A percentile compares a stretch with the other conserved stretches of the same genome.
Conservation (phyloP, 2,113 vertebrate genomes). For the Australoheros scitulus region DNA sequence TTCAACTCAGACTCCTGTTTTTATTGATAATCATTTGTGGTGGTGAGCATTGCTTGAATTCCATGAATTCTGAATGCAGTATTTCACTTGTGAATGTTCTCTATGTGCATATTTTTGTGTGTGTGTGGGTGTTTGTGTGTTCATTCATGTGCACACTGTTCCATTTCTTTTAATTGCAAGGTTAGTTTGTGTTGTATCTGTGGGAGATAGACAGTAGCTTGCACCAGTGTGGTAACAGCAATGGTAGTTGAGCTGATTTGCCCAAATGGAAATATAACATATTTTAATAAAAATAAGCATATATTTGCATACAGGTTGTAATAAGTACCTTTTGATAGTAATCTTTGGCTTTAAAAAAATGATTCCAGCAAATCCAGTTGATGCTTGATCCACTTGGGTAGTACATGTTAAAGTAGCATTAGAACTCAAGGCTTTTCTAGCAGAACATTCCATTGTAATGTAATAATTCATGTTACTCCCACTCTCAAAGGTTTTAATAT, state of each 20-base stretch:
- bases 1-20: slow-evolving; percentile 53
- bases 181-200: slow-evolving; percentile 74
- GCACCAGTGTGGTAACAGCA: slow-evolving; percentile 47
- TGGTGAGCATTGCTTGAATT: slow-evolving; percentile 81
- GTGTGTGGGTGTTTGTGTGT: slow-evolving; percentile 18
- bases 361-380: background rate
- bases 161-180: slow-evolving; percentile 55
- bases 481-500: background rate
- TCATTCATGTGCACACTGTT: background rate
- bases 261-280: slow-evolving; percentile 57
- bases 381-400: background rate
- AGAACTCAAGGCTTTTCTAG: background rate
- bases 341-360: slow-evolving; percentile 21
- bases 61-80: slow-evolving; percentile 76
- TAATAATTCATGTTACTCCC: background rate
- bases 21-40: slow-evolving; percentile 71
- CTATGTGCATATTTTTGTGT: slow-evolving; percentile 24
- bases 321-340: slow-evolving; percentile 36
- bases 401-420: background rate
- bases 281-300: slow-evolving; percentile 53
- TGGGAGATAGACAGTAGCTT: slow-evolving; percentile 74
- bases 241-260: slow-evolving; percentile 22
- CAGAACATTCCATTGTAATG: background rate
- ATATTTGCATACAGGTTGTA: slow-evolving; percentile 47
- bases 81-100: slow-evolving; percentile 53